Base-by-base conservation (phyloP, 2,797 vertebrate genomes). In the Lepilemur ruficaudatus region DNA sequence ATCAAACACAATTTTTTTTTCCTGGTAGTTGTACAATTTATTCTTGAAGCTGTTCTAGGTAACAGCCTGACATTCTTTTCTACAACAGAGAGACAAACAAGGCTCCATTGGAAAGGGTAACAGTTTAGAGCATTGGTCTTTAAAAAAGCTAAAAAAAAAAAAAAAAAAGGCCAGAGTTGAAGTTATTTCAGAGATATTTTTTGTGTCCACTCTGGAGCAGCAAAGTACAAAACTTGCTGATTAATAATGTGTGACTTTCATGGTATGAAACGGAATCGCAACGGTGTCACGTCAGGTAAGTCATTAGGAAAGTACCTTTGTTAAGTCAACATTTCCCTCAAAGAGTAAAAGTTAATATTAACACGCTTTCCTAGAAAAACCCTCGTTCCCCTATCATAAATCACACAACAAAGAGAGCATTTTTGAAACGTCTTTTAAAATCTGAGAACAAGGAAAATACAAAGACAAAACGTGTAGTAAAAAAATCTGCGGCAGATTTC, bases 331-430 rank as follows among this genome's bases (percentile, higher is more conserved):
- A 86, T 76, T 90, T 76, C 28, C 7, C 38, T 92, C 89, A 52
- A 94, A 87, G 25, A 89, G 43, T 23, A 65, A 28, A 80, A 59
- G 70, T 95, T 92, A 91, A 93, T 95, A 93, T 93, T 95, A 82
- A 94, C 91, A 6, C 35, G 20, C 7, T 78, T 93, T 93, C 61
- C 81, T 87, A 81, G 70, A 52, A 83, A 82, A 90, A 92, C 15
- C 4, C 52, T 69, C 15, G 46, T 38, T 80, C 84, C 46, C 57
- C 85, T 95, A 43, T 32, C 38, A 67, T 79, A 80, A 96, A 61
- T 59, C 70, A 88, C 15, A 69, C 23, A 70, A 67, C 23, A 92
- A 84, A 73, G 38, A 35, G 38, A 10, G 14, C n/a, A 50, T 46
- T 92, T 94, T 90, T 46, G 57, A 85, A 93, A 82, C 89, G 83